These are phyloP conservation scores for Passer montanus DNA, from an alignment of 2,113 vertebrate species.

Conservation along the genomic window DNA sequence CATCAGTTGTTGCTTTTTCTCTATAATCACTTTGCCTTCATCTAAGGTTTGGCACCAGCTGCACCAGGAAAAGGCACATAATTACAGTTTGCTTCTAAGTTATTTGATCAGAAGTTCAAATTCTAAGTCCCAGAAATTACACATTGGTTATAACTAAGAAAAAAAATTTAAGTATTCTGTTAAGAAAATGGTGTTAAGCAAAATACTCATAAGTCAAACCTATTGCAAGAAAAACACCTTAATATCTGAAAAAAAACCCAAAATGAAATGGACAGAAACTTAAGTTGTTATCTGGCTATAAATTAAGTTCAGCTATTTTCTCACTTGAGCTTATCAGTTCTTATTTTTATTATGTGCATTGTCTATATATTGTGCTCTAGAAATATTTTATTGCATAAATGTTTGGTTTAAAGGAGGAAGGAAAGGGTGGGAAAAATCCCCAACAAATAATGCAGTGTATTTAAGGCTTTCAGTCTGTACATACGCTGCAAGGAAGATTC, in stretches of 20 bases:
- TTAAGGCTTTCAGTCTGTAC: neutral
- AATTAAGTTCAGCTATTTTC: neutral
- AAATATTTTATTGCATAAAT: slow-evolving; percentile 31
- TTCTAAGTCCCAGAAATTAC: neutral
- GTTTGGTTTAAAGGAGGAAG: slow-evolving; percentile 23
- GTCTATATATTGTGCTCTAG: slow-evolving; percentile 12
- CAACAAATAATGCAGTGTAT: neutral
- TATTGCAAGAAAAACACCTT: neutral
- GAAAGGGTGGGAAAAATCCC: neutral
- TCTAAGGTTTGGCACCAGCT: neutral
- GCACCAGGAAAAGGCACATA: neutral
- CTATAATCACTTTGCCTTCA: neutral
- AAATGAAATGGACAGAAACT: neutral
- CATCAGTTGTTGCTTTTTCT: neutral
- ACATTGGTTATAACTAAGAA: neutral
- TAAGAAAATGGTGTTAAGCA: neutral
- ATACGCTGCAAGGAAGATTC: neutral
- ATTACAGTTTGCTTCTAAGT: neutral
- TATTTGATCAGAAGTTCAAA: slow-evolving; percentile 1
- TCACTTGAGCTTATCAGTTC: neutral
- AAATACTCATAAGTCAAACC: neutral
- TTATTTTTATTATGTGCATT: neutral
- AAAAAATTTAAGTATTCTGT: neutral
- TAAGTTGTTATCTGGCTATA: neutral
- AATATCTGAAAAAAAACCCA: neutral